These are phyloP conservation scores for Chrysolina oricalcia DNA, from an alignment of 2,888 invertebrate genomes.

Conservation along the genomic window DNA sequence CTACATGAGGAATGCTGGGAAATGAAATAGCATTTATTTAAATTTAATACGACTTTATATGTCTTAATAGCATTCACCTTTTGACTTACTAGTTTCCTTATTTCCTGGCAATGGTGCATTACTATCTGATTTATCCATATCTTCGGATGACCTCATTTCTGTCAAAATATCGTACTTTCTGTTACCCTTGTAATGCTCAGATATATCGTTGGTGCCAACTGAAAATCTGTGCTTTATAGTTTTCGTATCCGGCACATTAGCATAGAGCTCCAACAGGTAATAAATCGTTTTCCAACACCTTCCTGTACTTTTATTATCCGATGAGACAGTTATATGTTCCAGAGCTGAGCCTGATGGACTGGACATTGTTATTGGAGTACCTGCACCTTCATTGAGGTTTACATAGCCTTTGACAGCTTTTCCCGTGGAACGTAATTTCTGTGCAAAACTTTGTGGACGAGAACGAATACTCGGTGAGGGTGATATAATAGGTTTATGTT, in stretches of 20 bases:
- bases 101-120: slow-evolving; percentile 69
- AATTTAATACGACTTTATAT: no score
- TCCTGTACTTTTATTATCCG: slow-evolving; percentile 73
- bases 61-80: slow-evolving; percentile 34
- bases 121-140: slow-evolving; percentile 74
- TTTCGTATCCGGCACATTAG: slow-evolving; percentile 95
- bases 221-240: slow-evolving; percentile 88
- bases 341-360: slow-evolving; percentile 77
- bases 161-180: slow-evolving; percentile 76
- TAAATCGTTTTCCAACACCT: slow-evolving; percentile 97
- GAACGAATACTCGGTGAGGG: slow-evolving; percentile 75
- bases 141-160: slow-evolving; percentile 75
- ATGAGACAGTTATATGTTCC: slow-evolving; percentile 72
- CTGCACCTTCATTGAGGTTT: slow-evolving; percentile 84
- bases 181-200: slow-evolving; percentile 79
- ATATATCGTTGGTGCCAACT: slow-evolving; percentile 77
- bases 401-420: slow-evolving; percentile 90
- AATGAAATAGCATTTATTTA: no score
- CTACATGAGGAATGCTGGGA: no score
- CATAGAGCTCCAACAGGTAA: slow-evolving; percentile 92
- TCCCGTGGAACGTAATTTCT: slow-evolving; percentile 88
- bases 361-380: slow-evolving; percentile 80
- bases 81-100: slow-evolving; percentile 69
- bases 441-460: slow-evolving; percentile 90
- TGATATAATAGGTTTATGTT: slow-evolving; percentile 71